Percentiles rank a stretch among this genome's conserved stretches.
phyloP scores from a whole-genome alignment of 2,888 invertebrate genomes.

The Pyrrhia umbra region DNA sequence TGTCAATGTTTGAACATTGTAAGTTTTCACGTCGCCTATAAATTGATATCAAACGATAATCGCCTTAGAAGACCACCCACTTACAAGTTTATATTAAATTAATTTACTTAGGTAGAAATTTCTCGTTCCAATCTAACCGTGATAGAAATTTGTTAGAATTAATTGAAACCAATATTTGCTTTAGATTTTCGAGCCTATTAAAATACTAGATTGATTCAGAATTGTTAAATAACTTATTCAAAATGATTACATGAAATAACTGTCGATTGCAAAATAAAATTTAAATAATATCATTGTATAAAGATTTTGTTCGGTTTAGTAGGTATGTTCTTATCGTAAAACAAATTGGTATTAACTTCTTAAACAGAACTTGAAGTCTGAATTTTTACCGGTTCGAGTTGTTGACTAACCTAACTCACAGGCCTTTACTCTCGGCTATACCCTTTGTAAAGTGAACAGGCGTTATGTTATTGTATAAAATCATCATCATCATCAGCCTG shows the following conservation, averaged over 20 bases:
- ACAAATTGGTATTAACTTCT: too few relatives aligned
- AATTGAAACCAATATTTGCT: conserved; percentile 60
- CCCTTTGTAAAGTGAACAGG: too few relatives aligned
- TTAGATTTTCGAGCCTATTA: conserved; percentile 43
- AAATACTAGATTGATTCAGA: conserved; percentile 40
- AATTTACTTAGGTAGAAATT: conserved; percentile 58
- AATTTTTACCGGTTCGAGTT: too few relatives aligned
- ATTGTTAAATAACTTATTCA: conserved; percentile 20
- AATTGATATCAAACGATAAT: conserved; percentile 52
- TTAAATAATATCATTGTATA: neutral
- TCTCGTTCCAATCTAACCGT: conserved; percentile 37
- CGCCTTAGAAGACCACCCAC: conserved; percentile 35
- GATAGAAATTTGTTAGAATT: conserved; percentile 51
- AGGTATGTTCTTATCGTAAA: too few relatives aligned
- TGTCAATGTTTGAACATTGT: conserved; percentile 27
- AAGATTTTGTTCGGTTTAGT: too few relatives aligned
- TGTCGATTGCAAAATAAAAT: neutral
- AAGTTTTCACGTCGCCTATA: conserved; percentile 46
- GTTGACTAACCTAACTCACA: too few relatives aligned
- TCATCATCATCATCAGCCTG: too few relatives aligned
- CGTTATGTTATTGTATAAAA: too few relatives aligned
- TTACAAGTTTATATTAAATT: conserved; percentile 54
- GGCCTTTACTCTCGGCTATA: too few relatives aligned
- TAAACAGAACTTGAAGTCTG: too few relatives aligned
- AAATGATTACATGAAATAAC: neutral